These are phyloP conservation scores for Ypsolopha sequella DNA, from an alignment of 2,888 invertebrate species.

Conservation along the genomic window DNA sequence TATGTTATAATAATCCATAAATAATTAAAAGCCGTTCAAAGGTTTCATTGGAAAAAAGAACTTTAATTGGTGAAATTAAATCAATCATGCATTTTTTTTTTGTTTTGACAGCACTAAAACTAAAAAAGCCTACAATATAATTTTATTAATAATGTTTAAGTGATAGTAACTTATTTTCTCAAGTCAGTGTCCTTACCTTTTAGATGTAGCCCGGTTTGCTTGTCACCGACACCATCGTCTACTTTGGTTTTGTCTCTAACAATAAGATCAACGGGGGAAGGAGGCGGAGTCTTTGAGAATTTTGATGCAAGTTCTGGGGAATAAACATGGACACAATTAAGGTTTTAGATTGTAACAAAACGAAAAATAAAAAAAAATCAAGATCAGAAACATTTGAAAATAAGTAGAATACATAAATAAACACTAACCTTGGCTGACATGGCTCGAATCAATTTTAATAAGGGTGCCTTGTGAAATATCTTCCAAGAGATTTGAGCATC, in stretches of 20 bases:
- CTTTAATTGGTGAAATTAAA: too few species aligned
- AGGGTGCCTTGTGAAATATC: conserved; percentile 64
- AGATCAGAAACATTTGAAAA: too few species aligned
- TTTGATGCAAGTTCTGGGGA: conserved; percentile 73
- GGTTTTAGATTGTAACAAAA: background rate
- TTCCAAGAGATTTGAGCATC: conserved; percentile 63
- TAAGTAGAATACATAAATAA: background rate
- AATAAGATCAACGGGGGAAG: conserved; percentile 77
- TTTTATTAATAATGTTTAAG: too few species aligned
- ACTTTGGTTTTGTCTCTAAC: conserved; percentile 60
- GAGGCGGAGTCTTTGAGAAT: conserved; percentile 78
- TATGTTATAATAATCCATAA: too few species aligned
- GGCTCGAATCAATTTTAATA: conserved; percentile 59
- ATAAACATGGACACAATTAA: background rate
- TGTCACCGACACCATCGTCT: conserved; percentile 43
- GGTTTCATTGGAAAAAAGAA: too few species aligned
- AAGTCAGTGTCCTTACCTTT: too few species aligned
- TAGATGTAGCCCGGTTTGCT: conserved; percentile 54
- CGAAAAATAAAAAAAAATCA: background rate
- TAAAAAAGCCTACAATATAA: too few species aligned
- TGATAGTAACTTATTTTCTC: background rate
- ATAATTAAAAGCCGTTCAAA: too few species aligned
- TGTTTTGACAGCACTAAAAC: too few species aligned
- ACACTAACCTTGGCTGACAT: conserved; percentile 55
- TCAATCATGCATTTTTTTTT: too few species aligned